Conservation (phyloP, 2,888 invertebrate species). For the Agonopterix alstromeriana region DNA sequence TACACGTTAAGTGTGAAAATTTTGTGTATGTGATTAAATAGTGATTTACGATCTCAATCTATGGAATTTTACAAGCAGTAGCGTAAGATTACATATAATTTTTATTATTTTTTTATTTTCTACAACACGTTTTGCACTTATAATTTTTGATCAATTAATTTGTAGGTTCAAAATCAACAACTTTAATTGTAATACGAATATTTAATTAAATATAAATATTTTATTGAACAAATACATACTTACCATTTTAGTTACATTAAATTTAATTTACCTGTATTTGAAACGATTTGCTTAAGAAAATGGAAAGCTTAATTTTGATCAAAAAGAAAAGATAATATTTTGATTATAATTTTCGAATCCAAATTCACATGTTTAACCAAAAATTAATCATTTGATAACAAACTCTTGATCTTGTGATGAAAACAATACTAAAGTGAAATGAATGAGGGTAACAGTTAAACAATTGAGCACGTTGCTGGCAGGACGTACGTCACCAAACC, state of each 20-base stretch:
- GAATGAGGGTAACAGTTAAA: too few species aligned
- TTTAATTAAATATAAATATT: too few species aligned
- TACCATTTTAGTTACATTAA: neutral
- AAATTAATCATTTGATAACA: too few species aligned
- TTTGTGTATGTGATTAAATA: constrained; percentile 62
- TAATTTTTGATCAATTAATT: too few species aligned
- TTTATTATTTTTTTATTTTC: constrained; percentile 15
- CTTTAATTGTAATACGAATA: too few species aligned
- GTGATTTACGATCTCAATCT: constrained; percentile 52
- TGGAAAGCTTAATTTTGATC: neutral
- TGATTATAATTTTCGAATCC: too few species aligned
- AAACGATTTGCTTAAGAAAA: neutral
- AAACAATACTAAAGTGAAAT: constrained; percentile 7
- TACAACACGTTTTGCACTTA: neutral
- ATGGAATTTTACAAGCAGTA: constrained; percentile 60
- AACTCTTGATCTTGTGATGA: neutral
- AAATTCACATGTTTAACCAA: too few species aligned
- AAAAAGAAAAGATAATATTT: too few species aligned
- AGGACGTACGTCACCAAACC: constrained; percentile 58
- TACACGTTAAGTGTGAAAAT: constrained; percentile 55
- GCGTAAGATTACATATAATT: constrained; percentile 61
- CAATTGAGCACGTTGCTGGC: constrained; percentile 31
- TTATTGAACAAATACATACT: neutral
- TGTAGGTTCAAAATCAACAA: too few species aligned
- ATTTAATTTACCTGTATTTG: too few species aligned